These are phyloP conservation scores for Madoqua kirkii DNA, from an alignment of 2,113 vertebrate genomes.

Conservation along the genomic window DNA sequence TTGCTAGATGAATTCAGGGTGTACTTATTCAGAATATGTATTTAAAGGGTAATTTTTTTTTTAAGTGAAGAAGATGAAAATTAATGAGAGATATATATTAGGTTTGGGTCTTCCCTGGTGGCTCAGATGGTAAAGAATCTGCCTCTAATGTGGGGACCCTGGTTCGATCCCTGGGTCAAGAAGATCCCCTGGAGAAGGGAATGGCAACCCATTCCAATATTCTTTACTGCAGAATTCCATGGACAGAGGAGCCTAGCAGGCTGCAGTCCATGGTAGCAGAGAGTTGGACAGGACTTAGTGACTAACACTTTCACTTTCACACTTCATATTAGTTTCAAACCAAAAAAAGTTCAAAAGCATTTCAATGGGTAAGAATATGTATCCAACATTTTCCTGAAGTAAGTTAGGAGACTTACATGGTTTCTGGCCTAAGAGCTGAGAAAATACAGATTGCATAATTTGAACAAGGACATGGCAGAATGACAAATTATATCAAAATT, in stretches of 20 bases:
- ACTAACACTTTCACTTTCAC: not conserved
- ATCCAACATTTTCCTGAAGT: not conserved
- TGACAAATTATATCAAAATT: slow-evolving; percentile 54
- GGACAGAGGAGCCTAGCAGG: not conserved
- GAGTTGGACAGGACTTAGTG: not conserved
- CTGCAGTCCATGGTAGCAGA: not conserved
- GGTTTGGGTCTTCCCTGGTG: not conserved
- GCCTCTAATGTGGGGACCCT: not conserved
- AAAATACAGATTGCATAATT: not conserved
- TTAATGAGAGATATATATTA: not conserved
- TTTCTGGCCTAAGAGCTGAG: not conserved
- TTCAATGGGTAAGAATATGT: not conserved
- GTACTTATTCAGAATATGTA: not conserved
- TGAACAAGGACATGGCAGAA: slow-evolving; percentile 35
- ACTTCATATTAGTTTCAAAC: not conserved
- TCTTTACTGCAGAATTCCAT: not conserved
- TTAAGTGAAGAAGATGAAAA: not conserved
- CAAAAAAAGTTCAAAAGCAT: not conserved
- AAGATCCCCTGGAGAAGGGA: not conserved
- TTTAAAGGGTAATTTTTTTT: not conserved
- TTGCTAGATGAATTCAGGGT: not conserved
- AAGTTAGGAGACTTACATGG: not conserved
- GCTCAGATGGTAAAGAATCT: not conserved
- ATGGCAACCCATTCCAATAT: not conserved
- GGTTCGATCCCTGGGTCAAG: not conserved